Evolutionary conservation across 2,797 vertebrate species (phyloP).

Genomic region (Alfaro cultratus): DNA sequence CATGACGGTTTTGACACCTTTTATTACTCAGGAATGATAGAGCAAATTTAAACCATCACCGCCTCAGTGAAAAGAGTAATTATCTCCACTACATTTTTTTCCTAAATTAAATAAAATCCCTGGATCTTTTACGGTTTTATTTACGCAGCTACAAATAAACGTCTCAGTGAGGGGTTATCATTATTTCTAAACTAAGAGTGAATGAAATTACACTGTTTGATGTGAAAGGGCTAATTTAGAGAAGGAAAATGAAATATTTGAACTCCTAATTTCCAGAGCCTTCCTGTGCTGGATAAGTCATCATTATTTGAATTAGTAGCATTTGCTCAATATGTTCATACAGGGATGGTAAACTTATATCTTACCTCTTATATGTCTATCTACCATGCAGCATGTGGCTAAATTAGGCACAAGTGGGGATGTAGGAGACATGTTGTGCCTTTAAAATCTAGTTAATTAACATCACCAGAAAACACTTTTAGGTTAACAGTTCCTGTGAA

Average conservation of each 20-base stretch:
- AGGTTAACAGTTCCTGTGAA: neutral
- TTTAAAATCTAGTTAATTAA: neutral
- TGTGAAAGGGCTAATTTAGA: constrained; percentile 1
- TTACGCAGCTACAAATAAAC: constrained; percentile 38
- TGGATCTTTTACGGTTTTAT: constrained; percentile 44
- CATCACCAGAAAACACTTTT: neutral
- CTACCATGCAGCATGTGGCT: neutral
- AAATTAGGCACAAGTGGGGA: neutral
- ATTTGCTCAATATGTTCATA: neutral
- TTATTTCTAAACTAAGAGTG: constrained; percentile 23
- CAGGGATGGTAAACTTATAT: neutral
- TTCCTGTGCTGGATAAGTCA: constrained; percentile 3
- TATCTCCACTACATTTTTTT: constrained; percentile 34
- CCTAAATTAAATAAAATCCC: constrained; percentile 48
- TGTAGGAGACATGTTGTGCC: neutral
- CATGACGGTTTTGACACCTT: constrained; percentile 72
- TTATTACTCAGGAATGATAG: constrained; percentile 71
- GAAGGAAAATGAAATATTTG: constrained; percentile 13
- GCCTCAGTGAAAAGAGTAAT: constrained; percentile 55
- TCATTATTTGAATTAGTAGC: neutral
- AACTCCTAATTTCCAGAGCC: constrained; percentile 1
- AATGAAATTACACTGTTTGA: constrained; percentile 14
- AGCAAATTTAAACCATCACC: constrained; percentile 62
- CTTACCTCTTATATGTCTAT: neutral
- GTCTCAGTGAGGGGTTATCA: constrained; percentile 20